phyloP scores from a whole-genome alignment of 2,113 vertebrate genomes.

The Paraplagusia blochii region DNA sequence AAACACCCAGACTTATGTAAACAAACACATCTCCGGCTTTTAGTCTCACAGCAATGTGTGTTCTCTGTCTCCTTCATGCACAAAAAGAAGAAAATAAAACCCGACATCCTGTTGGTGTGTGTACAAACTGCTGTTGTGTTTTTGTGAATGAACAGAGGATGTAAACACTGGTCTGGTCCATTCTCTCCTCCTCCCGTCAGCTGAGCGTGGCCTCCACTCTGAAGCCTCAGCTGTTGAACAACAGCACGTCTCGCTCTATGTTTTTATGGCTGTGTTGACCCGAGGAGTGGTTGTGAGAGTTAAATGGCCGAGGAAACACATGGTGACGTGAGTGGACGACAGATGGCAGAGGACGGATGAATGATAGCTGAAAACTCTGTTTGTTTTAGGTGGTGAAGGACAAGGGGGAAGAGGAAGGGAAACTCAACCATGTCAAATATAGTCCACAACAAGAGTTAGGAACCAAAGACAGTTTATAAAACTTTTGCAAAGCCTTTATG shows the following conservation, averaged over 20 bases:
- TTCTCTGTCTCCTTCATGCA: too few species aligned
- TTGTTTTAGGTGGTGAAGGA: not conserved
- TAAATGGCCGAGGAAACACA: slow-evolving; percentile 43
- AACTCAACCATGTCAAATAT: too few species aligned
- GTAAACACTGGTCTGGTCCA: not conserved
- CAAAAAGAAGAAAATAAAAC: too few species aligned
- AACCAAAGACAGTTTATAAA: too few species aligned
- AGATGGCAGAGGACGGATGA: slow-evolving; percentile 7
- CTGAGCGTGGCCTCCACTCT: not conserved
- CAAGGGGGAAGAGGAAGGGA: too few species aligned
- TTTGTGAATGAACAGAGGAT: slow-evolving; percentile 1
- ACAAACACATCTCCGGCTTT: slow-evolving; percentile 38
- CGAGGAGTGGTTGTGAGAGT: slow-evolving; percentile 19
- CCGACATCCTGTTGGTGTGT: too few species aligned
- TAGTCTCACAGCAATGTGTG: not conserved
- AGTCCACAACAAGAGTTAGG: too few species aligned
- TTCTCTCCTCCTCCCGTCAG: not conserved
- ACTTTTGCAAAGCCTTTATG: too few species aligned
- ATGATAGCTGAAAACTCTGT: slow-evolving; percentile 7
- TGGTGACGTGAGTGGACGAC: slow-evolving; percentile 25
- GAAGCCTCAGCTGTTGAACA: slow-evolving; percentile 1
- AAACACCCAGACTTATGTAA: slow-evolving; percentile 27
- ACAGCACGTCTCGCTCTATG: not conserved
- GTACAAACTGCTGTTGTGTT: not conserved
- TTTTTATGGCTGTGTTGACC: slow-evolving; percentile 18